Evolutionary conservation across 2,113 vertebrate species (phyloP).

Genomic region (Strix uralensis): DNA sequence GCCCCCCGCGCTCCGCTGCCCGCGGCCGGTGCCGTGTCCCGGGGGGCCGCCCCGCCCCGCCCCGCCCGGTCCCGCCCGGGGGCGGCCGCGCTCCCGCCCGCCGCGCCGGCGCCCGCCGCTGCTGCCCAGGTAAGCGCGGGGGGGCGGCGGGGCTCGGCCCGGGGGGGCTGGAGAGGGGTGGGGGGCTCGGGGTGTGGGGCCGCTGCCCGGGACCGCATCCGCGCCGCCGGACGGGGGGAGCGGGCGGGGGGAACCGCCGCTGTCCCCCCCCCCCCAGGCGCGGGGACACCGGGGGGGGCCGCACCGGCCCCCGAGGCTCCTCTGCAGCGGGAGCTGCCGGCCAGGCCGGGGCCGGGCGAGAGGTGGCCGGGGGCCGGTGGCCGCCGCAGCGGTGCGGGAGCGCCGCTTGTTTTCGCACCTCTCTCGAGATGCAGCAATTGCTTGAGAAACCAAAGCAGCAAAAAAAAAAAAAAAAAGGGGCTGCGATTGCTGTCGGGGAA

Average conservation of each 20-base stretch:
- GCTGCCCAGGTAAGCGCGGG: background rate
- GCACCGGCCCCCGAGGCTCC: background rate
- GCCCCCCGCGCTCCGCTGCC: background rate
- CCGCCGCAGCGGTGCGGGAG: background rate
- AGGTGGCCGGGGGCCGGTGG: background rate
- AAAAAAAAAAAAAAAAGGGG: background rate
- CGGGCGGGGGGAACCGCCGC: background rate
- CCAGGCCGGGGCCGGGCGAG: too few species aligned
- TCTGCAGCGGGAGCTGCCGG: background rate
- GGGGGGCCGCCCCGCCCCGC: background rate
- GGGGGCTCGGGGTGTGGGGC: background rate
- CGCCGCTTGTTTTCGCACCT: background rate
- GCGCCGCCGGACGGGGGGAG: background rate
- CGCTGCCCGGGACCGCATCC: background rate
- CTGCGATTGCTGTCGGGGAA: background rate
- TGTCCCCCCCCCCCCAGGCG: background rate
- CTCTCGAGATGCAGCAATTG: background rate
- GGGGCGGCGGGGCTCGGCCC: too few species aligned
- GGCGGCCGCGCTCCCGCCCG: background rate
- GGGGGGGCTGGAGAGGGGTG: background rate
- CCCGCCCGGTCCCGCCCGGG: background rate
- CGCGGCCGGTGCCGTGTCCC: background rate
- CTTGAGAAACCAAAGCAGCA: background rate
- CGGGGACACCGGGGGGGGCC: background rate
- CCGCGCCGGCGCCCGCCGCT: background rate